These are phyloP conservation scores for Labroides dimidiatus DNA, from an alignment of 2,797 vertebrate species.

Conservation along the genomic window DNA sequence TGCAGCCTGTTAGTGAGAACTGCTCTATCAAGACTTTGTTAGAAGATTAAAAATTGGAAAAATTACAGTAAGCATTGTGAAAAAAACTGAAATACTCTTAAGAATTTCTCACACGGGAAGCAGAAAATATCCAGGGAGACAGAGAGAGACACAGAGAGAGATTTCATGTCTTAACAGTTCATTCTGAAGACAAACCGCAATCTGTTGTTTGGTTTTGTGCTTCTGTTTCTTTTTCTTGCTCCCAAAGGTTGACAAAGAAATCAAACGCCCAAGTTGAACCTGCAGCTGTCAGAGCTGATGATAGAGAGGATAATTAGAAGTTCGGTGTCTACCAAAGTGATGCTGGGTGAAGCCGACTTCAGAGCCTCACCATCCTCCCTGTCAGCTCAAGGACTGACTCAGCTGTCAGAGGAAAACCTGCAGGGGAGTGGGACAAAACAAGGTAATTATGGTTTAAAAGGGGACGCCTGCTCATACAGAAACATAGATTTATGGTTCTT, in stretches of 20 bases:
- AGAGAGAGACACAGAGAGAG: no score
- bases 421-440: conserved; percentile 34
- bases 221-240: conserved; percentile 13
- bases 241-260: conserved; percentile 7
- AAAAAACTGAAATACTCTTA: conserved; percentile 3
- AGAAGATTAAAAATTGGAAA: conserved; percentile 22
- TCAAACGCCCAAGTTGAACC: conserved; percentile 20
- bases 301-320: conserved; percentile 35
- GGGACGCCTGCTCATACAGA: background rate
- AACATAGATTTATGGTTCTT: no score
- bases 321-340: conserved; percentile 45
- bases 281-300: conserved; percentile 31
- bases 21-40: conserved; percentile 21
- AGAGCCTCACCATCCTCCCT: conserved; percentile 21
- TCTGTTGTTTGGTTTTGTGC: background rate
- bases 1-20: no score
- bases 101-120: conserved; percentile 9
- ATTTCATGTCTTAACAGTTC: no score
- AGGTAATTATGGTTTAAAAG: conserved; percentile 15
- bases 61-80: conserved; percentile 25
- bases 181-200: no score
- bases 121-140: background rate
- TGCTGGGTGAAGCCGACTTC: conserved; percentile 18
- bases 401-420: conserved; percentile 58
- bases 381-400: conserved; percentile 33